Base-by-base conservation (phyloP, 2,888 invertebrate species). In the Heteromyza rotundicornis region DNA sequence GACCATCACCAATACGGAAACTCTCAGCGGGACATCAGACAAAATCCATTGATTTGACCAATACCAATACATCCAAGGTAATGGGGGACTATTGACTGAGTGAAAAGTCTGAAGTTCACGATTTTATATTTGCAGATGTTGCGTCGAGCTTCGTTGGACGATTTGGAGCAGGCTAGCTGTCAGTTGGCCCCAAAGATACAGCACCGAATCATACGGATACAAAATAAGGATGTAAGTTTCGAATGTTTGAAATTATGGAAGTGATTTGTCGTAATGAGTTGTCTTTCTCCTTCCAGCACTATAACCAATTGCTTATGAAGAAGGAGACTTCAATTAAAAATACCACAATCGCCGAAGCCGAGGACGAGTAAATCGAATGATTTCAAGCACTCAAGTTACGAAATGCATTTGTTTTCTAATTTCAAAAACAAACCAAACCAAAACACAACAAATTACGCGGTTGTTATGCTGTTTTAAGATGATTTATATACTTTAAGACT, bases 101-200 rank as follows among this genome's bases (percentile, higher is more conserved):
- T 20, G 7, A 40, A 14, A 19, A 57, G n/a, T n/a, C n/a, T n/a
- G n/a, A n/a, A n/a, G n/a, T n/a, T n/a, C n/a, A n/a, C n/a, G n/a
- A n/a, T n/a, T n/a, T 47, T n/a, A 16, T 60, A 57, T 60, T 69
- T 67, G 2, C 68, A 88, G 88, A 82, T 91, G 75, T 86, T 89
- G 2, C 86, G 92, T 2, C 86, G 92, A 57, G 92, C 92, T 3
- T 92, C 91, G 0, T 78, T 92, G 44, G 93, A 94, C 72, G 93
- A 93, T 70, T 84, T 94, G 57, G 95, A 95, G 77, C 89, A 91
- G 69, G 90, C 90, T 73, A 89, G 91, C 1, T 92, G 92, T 79
- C 90, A 91, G 67, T 83, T 95, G 66, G 90, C 92, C 32, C 95
- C 95, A 0, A 88, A 88, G 78, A 84, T 92, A 1, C 94, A 95